phyloP scores from a whole-genome alignment of 2,113 vertebrate genomes.

The Phyllostomus hastatus region DNA sequence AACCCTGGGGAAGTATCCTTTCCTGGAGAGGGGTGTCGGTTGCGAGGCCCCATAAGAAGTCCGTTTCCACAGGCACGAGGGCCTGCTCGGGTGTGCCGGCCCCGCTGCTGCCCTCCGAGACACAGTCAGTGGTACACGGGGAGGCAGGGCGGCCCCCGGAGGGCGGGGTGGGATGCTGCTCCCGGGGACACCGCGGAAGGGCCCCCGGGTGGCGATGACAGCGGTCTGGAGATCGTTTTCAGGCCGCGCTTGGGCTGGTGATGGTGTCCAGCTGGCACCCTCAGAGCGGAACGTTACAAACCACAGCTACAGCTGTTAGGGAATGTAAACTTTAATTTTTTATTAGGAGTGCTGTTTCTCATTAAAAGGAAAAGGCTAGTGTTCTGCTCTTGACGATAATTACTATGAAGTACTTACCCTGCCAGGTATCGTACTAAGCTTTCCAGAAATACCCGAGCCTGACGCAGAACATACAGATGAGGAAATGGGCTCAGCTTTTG shows the following conservation, averaged over 20 bases:
- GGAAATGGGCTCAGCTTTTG: not conserved
- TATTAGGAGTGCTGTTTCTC: not conserved
- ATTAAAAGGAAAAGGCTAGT: not conserved
- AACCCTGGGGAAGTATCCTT: not conserved
- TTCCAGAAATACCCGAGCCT: not conserved
- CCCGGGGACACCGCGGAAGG: not conserved
- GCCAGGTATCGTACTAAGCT: not conserved
- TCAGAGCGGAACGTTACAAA: not conserved
- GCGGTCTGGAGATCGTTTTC: not conserved
- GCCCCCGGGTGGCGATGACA: fast-evolving
- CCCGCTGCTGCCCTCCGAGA: not conserved
- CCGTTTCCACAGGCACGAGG: not conserved
- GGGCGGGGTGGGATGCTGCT: not conserved
- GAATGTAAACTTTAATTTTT: not conserved
- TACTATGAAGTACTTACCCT: not conserved
- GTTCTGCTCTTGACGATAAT: not conserved
- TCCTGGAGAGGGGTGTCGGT: not conserved
- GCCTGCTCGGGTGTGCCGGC: not conserved
- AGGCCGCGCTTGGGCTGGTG: not conserved
- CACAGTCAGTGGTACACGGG: not conserved
- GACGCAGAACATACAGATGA: not conserved
- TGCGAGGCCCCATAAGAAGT: not conserved
- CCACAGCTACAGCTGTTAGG: not conserved
- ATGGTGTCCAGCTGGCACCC: not conserved
- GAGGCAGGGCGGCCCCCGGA: not conserved